phyloP scores from a whole-genome alignment of 2,797 vertebrate species.

The Toxotes lorentzi region DNA sequence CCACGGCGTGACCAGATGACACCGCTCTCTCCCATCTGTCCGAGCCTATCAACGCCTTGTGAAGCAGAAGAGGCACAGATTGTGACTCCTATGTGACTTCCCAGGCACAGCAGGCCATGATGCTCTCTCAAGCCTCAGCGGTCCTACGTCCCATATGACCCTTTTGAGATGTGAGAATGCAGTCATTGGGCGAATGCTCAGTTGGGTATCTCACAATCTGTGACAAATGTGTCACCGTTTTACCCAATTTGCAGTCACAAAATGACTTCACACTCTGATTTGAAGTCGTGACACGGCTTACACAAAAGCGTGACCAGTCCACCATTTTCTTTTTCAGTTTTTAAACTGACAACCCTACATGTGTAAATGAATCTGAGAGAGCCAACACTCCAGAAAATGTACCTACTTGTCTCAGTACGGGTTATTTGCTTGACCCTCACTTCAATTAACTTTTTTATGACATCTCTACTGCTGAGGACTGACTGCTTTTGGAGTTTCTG shows the following conservation, averaged over 20 bases:
- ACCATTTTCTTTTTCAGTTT: background rate
- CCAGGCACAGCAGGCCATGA: conserved; percentile 68
- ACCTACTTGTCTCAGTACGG: background rate
- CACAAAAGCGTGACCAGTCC: background rate
- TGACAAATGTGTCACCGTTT: conserved; percentile 49
- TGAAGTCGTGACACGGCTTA: conserved; percentile 17
- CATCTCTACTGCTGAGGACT: too few species aligned
- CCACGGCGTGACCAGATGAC: conserved; percentile 69
- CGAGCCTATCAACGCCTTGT: conserved; percentile 32
- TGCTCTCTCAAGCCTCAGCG: conserved; percentile 49
- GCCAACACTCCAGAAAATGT: background rate
- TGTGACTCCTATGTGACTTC: conserved; percentile 79
- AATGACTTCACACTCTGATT: conserved; percentile 36
- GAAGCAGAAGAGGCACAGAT: conserved; percentile 77
- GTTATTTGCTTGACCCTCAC: background rate
- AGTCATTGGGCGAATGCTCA: conserved; percentile 64
- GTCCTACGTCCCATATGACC: conserved; percentile 72
- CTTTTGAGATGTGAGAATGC: conserved; percentile 55
- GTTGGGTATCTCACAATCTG: conserved; percentile 69
- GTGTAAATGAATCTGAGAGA: background rate
- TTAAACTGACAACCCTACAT: background rate
- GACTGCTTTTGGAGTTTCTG: background rate
- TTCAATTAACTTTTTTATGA: background rate
- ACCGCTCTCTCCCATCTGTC: conserved; percentile 73
- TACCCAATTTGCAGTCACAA: conserved; percentile 24